phyloP scores from a whole-genome alignment of 2,888 invertebrate genomes.

The Rugalucina vietnamica region DNA sequence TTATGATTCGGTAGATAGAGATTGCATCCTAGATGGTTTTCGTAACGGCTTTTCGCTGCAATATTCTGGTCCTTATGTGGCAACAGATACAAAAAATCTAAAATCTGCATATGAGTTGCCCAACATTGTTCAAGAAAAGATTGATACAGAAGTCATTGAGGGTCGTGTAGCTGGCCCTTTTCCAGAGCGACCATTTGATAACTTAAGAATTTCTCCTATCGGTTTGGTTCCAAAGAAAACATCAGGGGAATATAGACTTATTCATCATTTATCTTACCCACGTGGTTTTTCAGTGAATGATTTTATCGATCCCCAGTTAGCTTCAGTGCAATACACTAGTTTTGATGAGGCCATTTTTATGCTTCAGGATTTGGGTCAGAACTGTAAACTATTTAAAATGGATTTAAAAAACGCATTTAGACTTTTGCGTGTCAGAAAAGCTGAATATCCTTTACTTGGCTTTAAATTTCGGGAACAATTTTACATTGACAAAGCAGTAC shows the following conservation, averaged over 20 bases:
- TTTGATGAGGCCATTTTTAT: constrained; percentile 35
- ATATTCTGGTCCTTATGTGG: too few species aligned
- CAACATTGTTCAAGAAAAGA: too few species aligned
- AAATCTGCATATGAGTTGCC: too few species aligned
- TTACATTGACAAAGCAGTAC: constrained; percentile 26
- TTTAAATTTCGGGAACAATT: too few species aligned
- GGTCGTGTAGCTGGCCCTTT: background rate
- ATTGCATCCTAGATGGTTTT: background rate
- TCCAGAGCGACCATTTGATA: background rate
- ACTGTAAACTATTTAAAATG: constrained; percentile 24
- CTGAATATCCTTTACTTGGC: background rate
- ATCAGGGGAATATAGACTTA: constrained; percentile 13
- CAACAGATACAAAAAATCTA: too few species aligned
- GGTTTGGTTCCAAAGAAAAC: background rate
- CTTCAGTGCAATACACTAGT: constrained; percentile 23
- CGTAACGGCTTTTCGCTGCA: background rate
- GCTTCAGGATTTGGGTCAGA: constrained; percentile 31
- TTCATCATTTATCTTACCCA: constrained; percentile 40
- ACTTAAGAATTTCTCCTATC: background rate
- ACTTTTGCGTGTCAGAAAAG: background rate
- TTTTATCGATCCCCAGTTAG: constrained; percentile 10
- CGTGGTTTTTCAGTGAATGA: constrained; percentile 35
- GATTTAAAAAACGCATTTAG: constrained; percentile 29
- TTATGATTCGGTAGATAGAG: background rate
- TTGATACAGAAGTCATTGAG: background rate